Base-by-base conservation (phyloP, 2,888 invertebrate genomes). In the Masnerella sp. region DNA sequence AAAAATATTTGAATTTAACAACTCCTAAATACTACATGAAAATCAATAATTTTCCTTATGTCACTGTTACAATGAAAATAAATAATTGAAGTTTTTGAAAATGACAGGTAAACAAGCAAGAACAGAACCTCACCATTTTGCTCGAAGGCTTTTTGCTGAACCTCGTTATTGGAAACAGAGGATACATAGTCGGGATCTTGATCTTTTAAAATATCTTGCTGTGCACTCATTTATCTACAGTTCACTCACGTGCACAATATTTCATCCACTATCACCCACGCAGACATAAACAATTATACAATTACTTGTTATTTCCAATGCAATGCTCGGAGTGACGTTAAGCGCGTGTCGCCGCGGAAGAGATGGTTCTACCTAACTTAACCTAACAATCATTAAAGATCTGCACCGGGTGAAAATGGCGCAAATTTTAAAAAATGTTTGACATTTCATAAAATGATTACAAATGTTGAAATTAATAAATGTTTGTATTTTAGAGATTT, bases 181-280 rank as follows among this genome's bases (percentile, higher is more conserved):
- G 79, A 77, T 47, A 77, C 83, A 75, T 87, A 86, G 73, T 87
- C 87, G 47, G 87, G 86, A 82, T 87, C 87, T 74, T 84, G 85
- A 14, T 68, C 62, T 12, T 58, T 51, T 14, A 51, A 43, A 43
- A 38, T 9, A 8, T 59, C 47, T 38, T 59, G 51, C 17, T 49
- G 38, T 20, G 43, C 15, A 71, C 65, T 71, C 71, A 71, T 71
- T 71, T 71, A 71, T 65, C 9, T 9, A 38, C n/a, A 11, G 28
- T 59, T 73, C 75, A 78, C 76, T 79, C 76, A 77, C 75, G 43
- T 76, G 72, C 58, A 20, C 51, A 38, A 51, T 42, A 75, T 38
- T 28, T 17, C 5, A 18, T 25, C n/a, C 25, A 4, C 5, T 45
- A 62, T 17, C 12, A 18, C 25, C 14, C 38, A 42, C 49, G 22